Percentiles rank a stretch among this genome's conserved stretches.
Conservation (phyloP, 2,797 vertebrate genomes). For the Pipistrellus pygmaeus region DNA sequence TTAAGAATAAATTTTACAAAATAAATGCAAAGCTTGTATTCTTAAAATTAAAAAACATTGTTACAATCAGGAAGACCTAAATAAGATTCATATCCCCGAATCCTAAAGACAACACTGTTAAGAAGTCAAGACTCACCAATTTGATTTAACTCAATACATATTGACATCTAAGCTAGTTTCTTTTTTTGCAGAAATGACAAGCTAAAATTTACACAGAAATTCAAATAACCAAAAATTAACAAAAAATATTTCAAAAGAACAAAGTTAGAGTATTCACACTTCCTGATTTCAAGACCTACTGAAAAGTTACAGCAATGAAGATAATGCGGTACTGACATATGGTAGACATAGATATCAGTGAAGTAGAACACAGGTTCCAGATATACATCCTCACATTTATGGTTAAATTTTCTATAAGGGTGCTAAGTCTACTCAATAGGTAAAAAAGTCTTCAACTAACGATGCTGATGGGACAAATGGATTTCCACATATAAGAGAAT, state of each 20-base stretch:
- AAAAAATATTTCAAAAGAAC: not conserved
- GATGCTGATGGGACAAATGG: not conserved
- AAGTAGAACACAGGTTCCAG: not conserved
- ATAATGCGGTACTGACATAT: not conserved
- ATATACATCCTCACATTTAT: not conserved
- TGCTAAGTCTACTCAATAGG: not conserved
- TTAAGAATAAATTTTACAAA: conserved; percentile 17
- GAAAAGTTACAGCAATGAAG: not conserved
- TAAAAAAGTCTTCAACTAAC: not conserved
- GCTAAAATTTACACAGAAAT: conserved; percentile 43
- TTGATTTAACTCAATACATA: conserved; percentile 18
- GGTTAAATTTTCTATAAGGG: not conserved
- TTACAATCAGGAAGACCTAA: conserved; percentile 28
- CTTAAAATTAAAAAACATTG: conserved; percentile 22
- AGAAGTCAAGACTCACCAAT: not conserved
- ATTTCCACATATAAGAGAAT: conserved; percentile 23
- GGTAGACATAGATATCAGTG: not conserved
- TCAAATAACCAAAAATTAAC: not conserved
- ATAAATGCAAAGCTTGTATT: not conserved
- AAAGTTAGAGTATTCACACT: not conserved
- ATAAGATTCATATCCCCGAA: conserved; percentile 17
- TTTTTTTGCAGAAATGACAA: conserved; percentile 26
- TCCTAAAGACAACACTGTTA: conserved; percentile 7
- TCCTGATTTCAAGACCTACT: conserved; percentile 23
- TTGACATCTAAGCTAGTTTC: not conserved